A percentile compares a stretch with the other conserved stretches of the same genome.
These are phyloP conservation scores for Conus betulinus DNA, from an alignment of 1,140 invertebrate species.

Conservation along the genomic window DNA sequence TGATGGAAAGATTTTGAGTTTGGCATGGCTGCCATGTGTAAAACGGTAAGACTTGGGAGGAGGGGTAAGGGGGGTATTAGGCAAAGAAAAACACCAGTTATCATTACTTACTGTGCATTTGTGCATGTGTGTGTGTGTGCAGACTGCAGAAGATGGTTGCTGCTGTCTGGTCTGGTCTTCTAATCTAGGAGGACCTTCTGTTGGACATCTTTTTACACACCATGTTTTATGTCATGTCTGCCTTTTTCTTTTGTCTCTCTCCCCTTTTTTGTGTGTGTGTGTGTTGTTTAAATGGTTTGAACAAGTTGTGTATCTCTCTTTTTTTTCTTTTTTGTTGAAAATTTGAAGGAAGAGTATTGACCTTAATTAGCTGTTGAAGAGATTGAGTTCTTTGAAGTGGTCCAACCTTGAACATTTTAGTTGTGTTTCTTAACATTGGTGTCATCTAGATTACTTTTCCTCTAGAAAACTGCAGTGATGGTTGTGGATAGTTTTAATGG, in stretches of 20 bases:
- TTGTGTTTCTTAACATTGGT: too few relatives aligned
- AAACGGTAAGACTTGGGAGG: background rate
- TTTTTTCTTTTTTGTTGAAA: background rate
- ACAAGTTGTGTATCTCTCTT: background rate
- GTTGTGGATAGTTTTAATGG: too few relatives aligned
- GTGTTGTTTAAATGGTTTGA: background rate
- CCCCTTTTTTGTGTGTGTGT: background rate
- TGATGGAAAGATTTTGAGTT: too few relatives aligned
- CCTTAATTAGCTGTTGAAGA: background rate
- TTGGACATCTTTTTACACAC: background rate
- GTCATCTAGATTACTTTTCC: too few relatives aligned
- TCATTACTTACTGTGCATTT: background rate
- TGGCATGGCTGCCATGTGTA: background rate
- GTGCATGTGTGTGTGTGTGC: slow-evolving; percentile 17
- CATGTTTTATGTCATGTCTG: slow-evolving; percentile 9
- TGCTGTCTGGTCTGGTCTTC: background rate
- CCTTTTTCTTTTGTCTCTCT: background rate
- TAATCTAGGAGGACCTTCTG: too few relatives aligned
- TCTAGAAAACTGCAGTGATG: too few relatives aligned
- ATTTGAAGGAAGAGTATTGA: background rate
- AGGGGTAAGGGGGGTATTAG: too few relatives aligned
- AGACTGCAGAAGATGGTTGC: background rate
- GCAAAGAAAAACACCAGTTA: too few relatives aligned
- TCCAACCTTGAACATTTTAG: background rate
- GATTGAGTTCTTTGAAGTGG: background rate